Evolutionary conservation across 2,888 invertebrate genomes (phyloP).

Genomic region (Pantelozetes paolii): DNA sequence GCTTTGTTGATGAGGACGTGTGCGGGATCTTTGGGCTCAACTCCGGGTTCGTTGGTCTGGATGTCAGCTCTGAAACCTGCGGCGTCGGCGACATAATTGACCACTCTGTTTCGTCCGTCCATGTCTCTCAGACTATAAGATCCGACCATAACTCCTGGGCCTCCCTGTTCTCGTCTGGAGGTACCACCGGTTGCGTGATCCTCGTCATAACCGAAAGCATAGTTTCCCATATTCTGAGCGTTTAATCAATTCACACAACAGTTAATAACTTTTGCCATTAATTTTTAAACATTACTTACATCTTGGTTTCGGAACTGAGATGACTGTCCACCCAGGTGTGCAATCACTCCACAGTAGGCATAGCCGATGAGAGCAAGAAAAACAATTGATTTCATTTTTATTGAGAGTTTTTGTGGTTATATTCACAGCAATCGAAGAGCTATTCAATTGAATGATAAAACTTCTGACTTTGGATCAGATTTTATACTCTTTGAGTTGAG

Average conservation of each 20-base stretch:
- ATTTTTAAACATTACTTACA: slow-evolving; percentile 11
- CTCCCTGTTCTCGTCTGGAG: slow-evolving; percentile 45
- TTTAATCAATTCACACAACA: background rate
- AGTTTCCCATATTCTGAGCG: slow-evolving; percentile 43
- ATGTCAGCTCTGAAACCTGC: slow-evolving; percentile 45
- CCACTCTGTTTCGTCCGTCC: slow-evolving; percentile 45
- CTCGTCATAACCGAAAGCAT: slow-evolving; percentile 47
- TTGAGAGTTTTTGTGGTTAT: background rate
- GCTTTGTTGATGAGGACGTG: slow-evolving; percentile 42
- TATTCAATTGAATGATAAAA: background rate
- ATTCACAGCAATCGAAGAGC: background rate
- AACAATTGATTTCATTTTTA: slow-evolving; percentile 37
- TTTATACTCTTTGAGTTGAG: background rate
- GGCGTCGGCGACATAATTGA: slow-evolving; percentile 46
- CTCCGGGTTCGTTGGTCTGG: slow-evolving; percentile 46
- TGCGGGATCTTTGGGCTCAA: slow-evolving; percentile 45
- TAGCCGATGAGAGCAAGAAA: slow-evolving; percentile 18
- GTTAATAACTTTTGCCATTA: background rate
- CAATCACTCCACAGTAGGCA: background rate
- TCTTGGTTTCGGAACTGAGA: slow-evolving; percentile 34
- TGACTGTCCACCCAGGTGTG: slow-evolving; percentile 21
- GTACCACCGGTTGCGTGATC: slow-evolving; percentile 46
- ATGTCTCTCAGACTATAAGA: slow-evolving; percentile 44
- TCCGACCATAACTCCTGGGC: slow-evolving; percentile 43
- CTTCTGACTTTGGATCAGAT: background rate